Percentiles rank a stretch among this genome's conserved stretches.
Conservation (phyloP, 2,888 invertebrate genomes). For the Liposcelis brunnea region DNA sequence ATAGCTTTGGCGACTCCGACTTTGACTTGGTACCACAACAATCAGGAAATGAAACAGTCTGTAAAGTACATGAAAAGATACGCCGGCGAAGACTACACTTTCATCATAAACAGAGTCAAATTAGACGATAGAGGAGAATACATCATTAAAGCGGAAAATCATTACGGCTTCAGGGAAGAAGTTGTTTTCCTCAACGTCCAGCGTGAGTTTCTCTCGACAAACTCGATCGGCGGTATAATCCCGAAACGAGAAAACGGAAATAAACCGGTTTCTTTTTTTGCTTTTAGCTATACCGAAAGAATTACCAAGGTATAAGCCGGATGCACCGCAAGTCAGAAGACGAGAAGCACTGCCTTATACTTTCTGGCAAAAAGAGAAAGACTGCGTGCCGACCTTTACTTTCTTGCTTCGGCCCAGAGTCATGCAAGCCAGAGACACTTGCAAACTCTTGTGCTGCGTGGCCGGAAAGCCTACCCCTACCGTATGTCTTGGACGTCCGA, state of each 20-base stretch:
- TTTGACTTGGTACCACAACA: conserved; percentile 89
- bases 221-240: background rate
- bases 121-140: conserved; percentile 94
- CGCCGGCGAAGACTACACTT: conserved; percentile 87
- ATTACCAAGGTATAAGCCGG: conserved; percentile 45
- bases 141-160: conserved; percentile 90
- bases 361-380: conserved; percentile 84
- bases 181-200: conserved; percentile 93
- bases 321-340: conserved; percentile 50
- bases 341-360: conserved; percentile 71
- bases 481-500: conserved; percentile 40
- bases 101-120: conserved; percentile 91
- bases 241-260: no score
- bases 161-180: conserved; percentile 89
- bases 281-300: conserved; percentile 54
- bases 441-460: conserved; percentile 93
- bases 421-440: conserved; percentile 90
- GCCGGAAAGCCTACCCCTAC: conserved; percentile 89
- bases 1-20: conserved; percentile 89
- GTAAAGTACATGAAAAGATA: conserved; percentile 99
- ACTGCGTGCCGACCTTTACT: conserved; percentile 89
- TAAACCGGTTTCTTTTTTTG: no score
- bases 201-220: conserved; percentile 43
- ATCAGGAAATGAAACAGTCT: conserved; percentile 82
- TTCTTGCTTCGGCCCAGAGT: conserved; percentile 97